Evolutionary conservation across 2,888 invertebrate species (phyloP), one percentile per base, ranked within the genome.

Genomic region (Halocaridina rubra): DNA sequence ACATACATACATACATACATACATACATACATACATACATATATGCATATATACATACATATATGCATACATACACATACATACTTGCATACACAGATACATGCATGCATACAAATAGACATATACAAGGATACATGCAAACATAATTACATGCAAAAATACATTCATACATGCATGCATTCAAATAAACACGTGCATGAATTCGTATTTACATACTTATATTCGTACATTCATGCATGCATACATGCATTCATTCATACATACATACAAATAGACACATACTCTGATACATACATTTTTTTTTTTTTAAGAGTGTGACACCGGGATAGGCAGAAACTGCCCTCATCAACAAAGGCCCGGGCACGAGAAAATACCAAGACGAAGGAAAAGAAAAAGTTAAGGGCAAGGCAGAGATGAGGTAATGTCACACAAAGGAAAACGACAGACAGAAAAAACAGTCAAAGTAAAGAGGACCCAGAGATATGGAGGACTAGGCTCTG

Each of bases 1-100:
- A 64, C n/a, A 71, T 71, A 71, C 27, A 71, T 71, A 71, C 27
- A 71, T 71, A 71, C 27, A 71, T 71, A 71, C 27, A 71, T 71
- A 71, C 27, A 71, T 71, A 71, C 27, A 71, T 71, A 71, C 27
- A 71, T 71, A 71, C 27, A 71, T 71, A 71, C 27, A 71, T 71
- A 71, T 71, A 71, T 71, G 27, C 27, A 71, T 71, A 71, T 71
- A 71, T 71, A 71, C 27, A 71, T 71, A 71, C 7, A 27, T 19
- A 24, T 19, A 24, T 27, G 13, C 13, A 39, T 39, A 39, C 13
- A 39, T 13, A 39, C 13, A 39, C 13, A 39, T 13, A 39, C 39
- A 39, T 39, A 39, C 13, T 8, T 13, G 13, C 13, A 39, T 39
- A 39, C 13, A 39, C 13, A 39, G 7, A 39, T 39, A 39, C 13